Conservation (phyloP, 2,113 vertebrate genomes). For the Chinchilla lanigera region DNA sequence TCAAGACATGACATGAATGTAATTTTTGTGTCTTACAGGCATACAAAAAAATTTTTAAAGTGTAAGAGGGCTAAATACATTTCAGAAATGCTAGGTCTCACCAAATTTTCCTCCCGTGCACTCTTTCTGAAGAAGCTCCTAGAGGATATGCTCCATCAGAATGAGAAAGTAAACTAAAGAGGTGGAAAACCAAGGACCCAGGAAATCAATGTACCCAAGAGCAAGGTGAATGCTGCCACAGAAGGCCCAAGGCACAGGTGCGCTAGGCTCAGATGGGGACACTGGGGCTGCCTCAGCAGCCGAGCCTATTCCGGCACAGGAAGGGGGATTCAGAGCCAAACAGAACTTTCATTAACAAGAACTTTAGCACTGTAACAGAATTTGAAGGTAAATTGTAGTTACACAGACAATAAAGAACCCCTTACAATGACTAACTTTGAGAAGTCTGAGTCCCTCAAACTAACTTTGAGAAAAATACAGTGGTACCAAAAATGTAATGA, state of each 20-base stretch:
- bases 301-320: background rate
- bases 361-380: background rate
- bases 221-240: accelerated
- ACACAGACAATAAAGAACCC: background rate
- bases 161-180: background rate
- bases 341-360: background rate
- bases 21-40: background rate
- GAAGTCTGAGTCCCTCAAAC: too few species aligned
- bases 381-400: background rate
- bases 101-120: background rate
- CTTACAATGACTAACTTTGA: background rate
- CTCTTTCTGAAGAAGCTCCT: background rate
- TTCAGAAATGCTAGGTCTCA: background rate
- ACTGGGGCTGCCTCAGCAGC: background rate
- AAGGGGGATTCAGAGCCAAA: background rate
- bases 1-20: background rate
- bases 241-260: background rate
- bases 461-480: background rate
- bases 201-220: background rate
- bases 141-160: background rate
- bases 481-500: background rate
- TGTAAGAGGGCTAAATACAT: background rate
- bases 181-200: background rate
- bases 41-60: background rate
- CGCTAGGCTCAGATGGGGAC: accelerated